Conservation (phyloP, 1,140 invertebrate species). For the Drosophila pandora region DNA sequence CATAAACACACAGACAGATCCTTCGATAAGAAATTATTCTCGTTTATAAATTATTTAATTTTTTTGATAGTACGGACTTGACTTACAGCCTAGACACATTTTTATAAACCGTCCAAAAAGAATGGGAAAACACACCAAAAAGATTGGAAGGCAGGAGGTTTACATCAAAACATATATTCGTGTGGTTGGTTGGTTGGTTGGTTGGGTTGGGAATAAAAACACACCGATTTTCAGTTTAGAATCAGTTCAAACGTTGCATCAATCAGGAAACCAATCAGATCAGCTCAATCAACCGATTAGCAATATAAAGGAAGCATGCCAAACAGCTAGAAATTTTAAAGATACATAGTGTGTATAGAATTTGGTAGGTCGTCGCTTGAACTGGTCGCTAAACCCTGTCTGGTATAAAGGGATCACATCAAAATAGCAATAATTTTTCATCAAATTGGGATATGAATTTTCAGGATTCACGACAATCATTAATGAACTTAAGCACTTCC, state of each 20-base stretch:
- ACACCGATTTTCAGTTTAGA: conserved; percentile 55
- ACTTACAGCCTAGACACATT: conserved; percentile 48
- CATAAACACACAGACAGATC: conserved; percentile 73
- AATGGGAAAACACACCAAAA: conserved; percentile 44
- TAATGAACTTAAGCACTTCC: not conserved
- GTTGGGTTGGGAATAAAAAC: conserved; percentile 20
- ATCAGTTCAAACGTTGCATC: conserved; percentile 71
- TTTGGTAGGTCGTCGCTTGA: conserved; percentile 65
- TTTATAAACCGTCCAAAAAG: conserved; percentile 29
- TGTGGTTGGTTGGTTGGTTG: not conserved
- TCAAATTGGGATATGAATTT: not conserved
- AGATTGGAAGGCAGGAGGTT: conserved; percentile 28
- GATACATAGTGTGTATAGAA: conserved; percentile 40
- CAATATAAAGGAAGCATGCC: conserved; percentile 72
- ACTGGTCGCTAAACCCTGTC: conserved; percentile 55
- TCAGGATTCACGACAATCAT: not conserved
- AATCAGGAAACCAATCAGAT: conserved; percentile 61
- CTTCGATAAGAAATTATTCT: conserved; percentile 1
- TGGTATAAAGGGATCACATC: conserved; percentile 1
- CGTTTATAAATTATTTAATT: conserved; percentile 11
- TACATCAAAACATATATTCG: conserved; percentile 61
- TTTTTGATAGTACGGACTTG: not conserved
- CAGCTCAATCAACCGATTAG: conserved; percentile 60
- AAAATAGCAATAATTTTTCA: not conserved
- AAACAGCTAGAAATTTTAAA: conserved; percentile 38